Base-by-base conservation (phyloP, 2,113 vertebrate species). In the Rynchops niger region DNA sequence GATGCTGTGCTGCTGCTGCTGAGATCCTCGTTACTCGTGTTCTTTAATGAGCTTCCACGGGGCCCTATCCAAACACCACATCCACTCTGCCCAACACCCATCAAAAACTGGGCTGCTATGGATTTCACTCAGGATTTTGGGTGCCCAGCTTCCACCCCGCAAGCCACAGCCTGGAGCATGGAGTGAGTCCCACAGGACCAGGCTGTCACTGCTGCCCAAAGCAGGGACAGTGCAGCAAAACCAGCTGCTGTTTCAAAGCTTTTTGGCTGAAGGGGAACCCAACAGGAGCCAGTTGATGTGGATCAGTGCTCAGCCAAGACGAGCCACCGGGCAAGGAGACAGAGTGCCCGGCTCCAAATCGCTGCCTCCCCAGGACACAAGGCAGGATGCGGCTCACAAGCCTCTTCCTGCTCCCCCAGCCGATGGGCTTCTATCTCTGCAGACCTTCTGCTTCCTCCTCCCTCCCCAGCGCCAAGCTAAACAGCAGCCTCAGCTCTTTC, bases 371-470 rank as follows among this genome's bases (percentile, higher is more conserved):
- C 91, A 90, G 97, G 93, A 95, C 70, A 45, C 6, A 0, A 84
- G 90, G 95, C 97, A 98, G 98, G 98, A 98, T 98, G 96, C 25
- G 0, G 88, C 94, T 97, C 91, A 71, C 29, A 34, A 77, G 42
- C 32, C 69, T 94, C 95, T 97, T 98, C 98, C 98, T 98, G 98
- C 96, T 15, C 9, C 91, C 84, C 96, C 26, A 21, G 73, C 76
- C 16, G 93, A 96, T 89, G 87, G 21, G 32, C 80, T 95, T 98
- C 96, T 97, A 98, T 98, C 98, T 98, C 86, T 55, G 56, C 83
- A 74, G 97, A 96, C 72, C 98, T 98, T 98, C 98, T 98, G 98
- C 98, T 98, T 98, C 98, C 98, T 98, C 94, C 97, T 96, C 93
- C 65, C 90, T 90, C 30, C 34, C 43, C 55, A 82, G 78, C 5